Evolutionary conservation across 2,113 vertebrate genomes (phyloP).

Genomic region (Felis chaus): DNA sequence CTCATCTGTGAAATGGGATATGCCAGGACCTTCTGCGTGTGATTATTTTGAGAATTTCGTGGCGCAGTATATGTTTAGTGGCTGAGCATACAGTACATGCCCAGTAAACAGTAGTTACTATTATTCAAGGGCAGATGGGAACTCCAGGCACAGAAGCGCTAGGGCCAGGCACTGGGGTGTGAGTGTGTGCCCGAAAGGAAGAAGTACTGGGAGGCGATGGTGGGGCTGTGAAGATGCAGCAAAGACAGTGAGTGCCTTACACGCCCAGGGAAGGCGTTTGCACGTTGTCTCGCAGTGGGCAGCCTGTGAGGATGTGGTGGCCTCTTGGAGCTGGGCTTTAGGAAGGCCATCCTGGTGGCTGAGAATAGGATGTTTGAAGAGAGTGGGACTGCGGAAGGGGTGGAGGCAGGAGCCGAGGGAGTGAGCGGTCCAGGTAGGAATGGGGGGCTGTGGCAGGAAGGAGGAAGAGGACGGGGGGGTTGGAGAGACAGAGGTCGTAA

Average conservation of each 20-base stretch:
- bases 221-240: not conserved
- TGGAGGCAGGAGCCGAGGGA: conserved; percentile 83
- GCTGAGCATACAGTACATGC: not conserved
- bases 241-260: accelerated
- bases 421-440: not conserved
- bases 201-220: too few species aligned
- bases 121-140: not conserved
- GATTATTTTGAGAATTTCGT: not conserved
- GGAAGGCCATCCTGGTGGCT: not conserved
- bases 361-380: not conserved
- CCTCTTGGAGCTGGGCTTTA: not conserved
- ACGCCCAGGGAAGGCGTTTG: not conserved
- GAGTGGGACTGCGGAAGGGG: not conserved
- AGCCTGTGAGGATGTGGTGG: too few species aligned
- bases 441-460: accelerated
- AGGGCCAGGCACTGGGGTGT: not conserved
- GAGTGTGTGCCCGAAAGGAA: not conserved
- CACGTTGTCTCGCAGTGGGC: too few species aligned
- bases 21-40: not conserved
- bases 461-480: too few species aligned
- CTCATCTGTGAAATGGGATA: not conserved
- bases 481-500: too few species aligned
- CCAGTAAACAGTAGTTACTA: not conserved
- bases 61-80: not conserved
- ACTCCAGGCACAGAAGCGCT: not conserved